Conservation (phyloP, 2,888 invertebrate genomes). For the Xanthorhoe designata region DNA sequence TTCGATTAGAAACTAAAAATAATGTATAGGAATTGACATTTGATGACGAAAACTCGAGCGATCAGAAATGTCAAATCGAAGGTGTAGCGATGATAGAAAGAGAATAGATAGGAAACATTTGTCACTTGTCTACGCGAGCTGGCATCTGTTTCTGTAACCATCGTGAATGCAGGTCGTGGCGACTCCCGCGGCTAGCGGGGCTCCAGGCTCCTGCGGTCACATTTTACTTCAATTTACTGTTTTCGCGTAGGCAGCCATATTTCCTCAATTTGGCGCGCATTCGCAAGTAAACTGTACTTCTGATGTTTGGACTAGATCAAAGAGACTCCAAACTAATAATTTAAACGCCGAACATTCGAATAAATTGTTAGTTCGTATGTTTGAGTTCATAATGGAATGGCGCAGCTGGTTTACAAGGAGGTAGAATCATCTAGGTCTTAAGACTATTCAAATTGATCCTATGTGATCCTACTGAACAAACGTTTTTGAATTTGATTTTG, state of each 20-base stretch:
- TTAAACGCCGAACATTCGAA: neutral
- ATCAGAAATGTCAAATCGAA: too few relatives aligned
- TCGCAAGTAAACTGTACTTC: slow-evolving; percentile 32
- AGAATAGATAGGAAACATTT: too few relatives aligned
- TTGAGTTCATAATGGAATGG: neutral
- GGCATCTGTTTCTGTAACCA: slow-evolving; percentile 6
- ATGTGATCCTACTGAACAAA: too few relatives aligned
- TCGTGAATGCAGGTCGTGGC: neutral
- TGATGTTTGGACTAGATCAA: slow-evolving; percentile 20
- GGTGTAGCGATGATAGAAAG: too few relatives aligned
- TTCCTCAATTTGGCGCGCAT: slow-evolving; percentile 44
- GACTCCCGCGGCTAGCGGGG: neutral
- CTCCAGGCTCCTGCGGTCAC: slow-evolving; percentile 55
- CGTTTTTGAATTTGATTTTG: too few relatives aligned
- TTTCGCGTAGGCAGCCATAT: slow-evolving; percentile 34
- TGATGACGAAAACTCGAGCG: too few relatives aligned
- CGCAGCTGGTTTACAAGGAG: too few relatives aligned
- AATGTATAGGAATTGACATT: too few relatives aligned
- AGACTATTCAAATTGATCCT: too few relatives aligned
- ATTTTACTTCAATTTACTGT: slow-evolving; percentile 45
- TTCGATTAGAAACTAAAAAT: too few relatives aligned
- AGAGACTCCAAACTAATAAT: neutral
- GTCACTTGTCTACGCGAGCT: too few relatives aligned
- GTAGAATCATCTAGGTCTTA: too few relatives aligned
- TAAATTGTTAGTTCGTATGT: neutral